phyloP scores from a whole-genome alignment of 2,888 invertebrate genomes.

The Synanthedon myopaeformis region DNA sequence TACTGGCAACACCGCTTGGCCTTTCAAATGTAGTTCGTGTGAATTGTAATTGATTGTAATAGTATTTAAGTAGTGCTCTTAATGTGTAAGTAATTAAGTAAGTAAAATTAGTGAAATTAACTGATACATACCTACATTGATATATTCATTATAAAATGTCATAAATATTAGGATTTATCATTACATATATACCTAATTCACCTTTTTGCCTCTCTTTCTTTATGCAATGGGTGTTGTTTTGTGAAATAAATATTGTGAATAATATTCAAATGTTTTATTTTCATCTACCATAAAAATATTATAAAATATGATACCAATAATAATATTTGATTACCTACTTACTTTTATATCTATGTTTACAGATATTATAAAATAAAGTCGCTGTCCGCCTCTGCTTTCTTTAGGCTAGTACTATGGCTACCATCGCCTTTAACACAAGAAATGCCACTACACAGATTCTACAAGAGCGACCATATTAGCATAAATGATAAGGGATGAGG shows the following conservation, averaged over 20 bases:
- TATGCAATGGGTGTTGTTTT: constrained; percentile 68
- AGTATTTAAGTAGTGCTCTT: constrained; percentile 32
- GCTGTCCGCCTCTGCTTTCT: too few relatives aligned
- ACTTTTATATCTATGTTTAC: too few relatives aligned
- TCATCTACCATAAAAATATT: neutral
- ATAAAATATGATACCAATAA: neutral
- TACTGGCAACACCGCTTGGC: constrained; percentile 70
- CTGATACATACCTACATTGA: constrained; percentile 12
- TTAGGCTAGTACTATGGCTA: too few relatives aligned
- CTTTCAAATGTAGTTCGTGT: constrained; percentile 62
- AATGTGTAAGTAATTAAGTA: constrained; percentile 9
- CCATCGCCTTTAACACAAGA: too few relatives aligned
- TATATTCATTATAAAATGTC: constrained; percentile 15
- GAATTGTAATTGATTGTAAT: constrained; percentile 19
- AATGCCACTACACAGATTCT: too few relatives aligned
- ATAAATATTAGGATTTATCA: constrained; percentile 17
- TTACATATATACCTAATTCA: constrained; percentile 45
- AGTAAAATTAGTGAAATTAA: constrained; percentile 21
- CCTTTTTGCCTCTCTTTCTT: constrained; percentile 56
- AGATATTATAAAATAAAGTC: too few relatives aligned
- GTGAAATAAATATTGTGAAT: constrained; percentile 56
- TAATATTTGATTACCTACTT: too few relatives aligned
- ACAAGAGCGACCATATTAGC: too few relatives aligned
- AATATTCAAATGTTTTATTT: constrained; percentile 17
- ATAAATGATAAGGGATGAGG: too few relatives aligned